Evolutionary conservation across 1,140 invertebrate genomes (phyloP), one percentile per base, ranked within the genome.

Genomic region (Meloidogyne exigua): DNA sequence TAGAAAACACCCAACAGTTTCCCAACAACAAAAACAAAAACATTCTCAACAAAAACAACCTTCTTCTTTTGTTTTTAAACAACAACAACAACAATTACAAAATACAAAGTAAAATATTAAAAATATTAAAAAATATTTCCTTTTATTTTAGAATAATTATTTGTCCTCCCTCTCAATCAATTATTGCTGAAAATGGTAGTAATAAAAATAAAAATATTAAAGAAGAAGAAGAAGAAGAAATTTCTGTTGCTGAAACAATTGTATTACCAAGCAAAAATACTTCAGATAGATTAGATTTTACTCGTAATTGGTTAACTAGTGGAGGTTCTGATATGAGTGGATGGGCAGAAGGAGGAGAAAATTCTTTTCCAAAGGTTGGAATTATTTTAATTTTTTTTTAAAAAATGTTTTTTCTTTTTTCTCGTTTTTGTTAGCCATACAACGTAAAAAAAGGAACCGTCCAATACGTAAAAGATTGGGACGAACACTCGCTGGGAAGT

Each of bases 221-320:
- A 32, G 4, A 12, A 11, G 49, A 23, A 2, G 63, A 73, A 28
- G 39, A 64, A 13, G 75, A 68, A 32, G 85, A 85, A 49, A 75
- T 83, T 10, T 79, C 85, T 49, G 79, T 87, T 39, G 68, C 83
- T n/a, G 85, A 86, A 77, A 86, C 84, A 2, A 84, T 86, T 72
- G 81, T 87, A 15, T 72, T 86, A 25, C 84, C 85, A n/a, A 75
- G 75, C n/a, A 83, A 84, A 65, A 49, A 69, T 44, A 82, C 71
- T 44, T 77, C 81, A 11, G 86, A 86, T 32, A 80, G 85, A 75
- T 73, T 86, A 78, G 86, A 86, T 76, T 86, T 88, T 76, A 86
- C 84, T 11, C 72, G 84, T 75, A 73, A 87, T 72, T 86, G 84
- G 84, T 39, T 75, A 65, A 26, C 18, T 26, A 32, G 36, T 28